phyloP scores from a whole-genome alignment of 1,140 invertebrate species.

The Hylaeus volcanicus region DNA sequence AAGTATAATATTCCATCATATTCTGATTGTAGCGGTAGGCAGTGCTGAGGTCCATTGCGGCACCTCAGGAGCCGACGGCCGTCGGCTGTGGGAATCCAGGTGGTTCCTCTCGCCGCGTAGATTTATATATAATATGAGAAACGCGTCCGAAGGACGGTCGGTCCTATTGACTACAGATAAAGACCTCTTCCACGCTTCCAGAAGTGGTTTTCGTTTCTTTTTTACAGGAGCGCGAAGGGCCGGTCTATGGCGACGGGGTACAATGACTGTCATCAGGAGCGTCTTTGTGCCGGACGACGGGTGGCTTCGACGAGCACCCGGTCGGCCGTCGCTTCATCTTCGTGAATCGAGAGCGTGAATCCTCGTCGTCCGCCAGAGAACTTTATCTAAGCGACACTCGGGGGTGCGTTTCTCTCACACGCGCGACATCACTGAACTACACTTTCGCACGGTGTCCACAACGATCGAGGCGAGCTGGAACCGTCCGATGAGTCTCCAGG shows the following conservation, averaged over 20 bases:
- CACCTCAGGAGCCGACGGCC: constrained; percentile 70
- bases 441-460: constrained; percentile 22
- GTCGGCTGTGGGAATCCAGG: constrained; percentile 74
- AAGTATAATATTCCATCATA: constrained; percentile 99
- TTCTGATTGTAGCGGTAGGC: constrained; percentile 98
- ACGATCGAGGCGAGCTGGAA: neutral
- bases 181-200: constrained; percentile 59
- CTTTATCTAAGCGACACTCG: constrained; percentile 10
- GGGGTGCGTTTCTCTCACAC: constrained; percentile 6
- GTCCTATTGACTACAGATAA: constrained; percentile 67
- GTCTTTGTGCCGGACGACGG: constrained; percentile 74
- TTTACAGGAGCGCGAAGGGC: constrained; percentile 19
- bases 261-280: constrained; percentile 76
- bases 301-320: constrained; percentile 67
- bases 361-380: constrained; percentile 7
- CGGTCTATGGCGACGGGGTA: constrained; percentile 66
- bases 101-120: constrained; percentile 54
- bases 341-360: constrained; percentile 28
- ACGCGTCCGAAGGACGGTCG: constrained; percentile 13
- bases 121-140: constrained; percentile 27
- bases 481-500: neutral
- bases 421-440: constrained; percentile 41
- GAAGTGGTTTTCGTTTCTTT: constrained; percentile 61
- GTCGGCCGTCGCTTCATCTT: constrained; percentile 70
- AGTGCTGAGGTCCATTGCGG: constrained; percentile 92